Evolutionary conservation across 2,113 vertebrate genomes (phyloP), one percentile per base, ranked within the genome.

Genomic region (Mirounga angustirostris): DNA sequence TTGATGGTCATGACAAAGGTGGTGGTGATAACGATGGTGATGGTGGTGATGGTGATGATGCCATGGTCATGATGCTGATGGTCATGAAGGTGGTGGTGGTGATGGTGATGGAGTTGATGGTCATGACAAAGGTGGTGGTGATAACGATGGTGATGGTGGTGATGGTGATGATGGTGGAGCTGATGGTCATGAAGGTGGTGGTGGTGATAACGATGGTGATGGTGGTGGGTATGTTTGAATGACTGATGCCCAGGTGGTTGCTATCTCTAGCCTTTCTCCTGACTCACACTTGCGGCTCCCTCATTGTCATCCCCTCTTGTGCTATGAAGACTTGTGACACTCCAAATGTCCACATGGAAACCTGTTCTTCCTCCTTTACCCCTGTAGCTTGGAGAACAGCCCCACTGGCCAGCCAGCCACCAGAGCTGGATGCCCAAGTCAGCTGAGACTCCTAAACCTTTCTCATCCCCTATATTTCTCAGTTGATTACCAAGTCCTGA

Each of bases 121-220:
- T 21, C 4, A 36, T 56, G 65, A 40, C 4, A 4, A 24, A 36
- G 12, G n/a, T 14, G n/a, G 28, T 7, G 11, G 16, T 59, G 56
- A 4, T 26, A 4, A 6, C 16, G 36, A 1, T 46, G 7, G 0
- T 4, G 33, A 13, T 14, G 22, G 3, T 30, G 59, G 18, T 36
- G 30, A 4, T 19, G 11, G 7, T 36, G 28, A 9, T 56, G 61
- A 7, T 21, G 54, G 6, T n/a, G 22, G 15, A 30, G 67, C 28
- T 16, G 61, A 28, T 24, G 71, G 71, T 74, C 14, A 19, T 22
- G 54, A 43, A 43, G 6, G 1, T 21, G 56, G 4, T 28, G 50
- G 1, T 73, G 52, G 4, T 67, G n/a, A 16, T 46, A 10, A 10
- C 5, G 43, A 7, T n/a, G 14, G 12, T 54, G 43, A 18, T 40